Evolutionary conservation across 2,888 invertebrate genomes (phyloP), one percentile per base, ranked within the genome.

Genomic region (Drosophila ochracea): DNA sequence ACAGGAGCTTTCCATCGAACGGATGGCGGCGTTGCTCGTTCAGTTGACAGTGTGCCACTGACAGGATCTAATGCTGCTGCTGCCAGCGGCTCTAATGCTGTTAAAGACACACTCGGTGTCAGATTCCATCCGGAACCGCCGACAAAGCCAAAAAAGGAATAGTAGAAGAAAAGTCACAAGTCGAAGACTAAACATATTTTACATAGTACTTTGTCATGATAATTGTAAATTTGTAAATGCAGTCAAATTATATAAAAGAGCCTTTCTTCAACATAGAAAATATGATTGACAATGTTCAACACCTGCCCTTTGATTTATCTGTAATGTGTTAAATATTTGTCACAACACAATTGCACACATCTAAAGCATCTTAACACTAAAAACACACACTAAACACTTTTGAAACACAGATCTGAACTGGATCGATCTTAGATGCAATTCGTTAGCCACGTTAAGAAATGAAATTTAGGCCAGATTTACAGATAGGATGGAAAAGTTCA

Each of bases 21-120:
- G 10, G 77, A 59, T 21, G 76, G 66, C 1, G 73, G 76, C 10
- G 63, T 21, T 19, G n/a, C n/a, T 4, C 55, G 28, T n/a, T 37
- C 37, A n/a, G 28, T 25, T 9, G 47, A 21, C 47, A 28, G 10
- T 28, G 50, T 25, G 6, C 33, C 13, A 21, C 13, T 10, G 9
- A 3, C 33, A 19, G 25, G 47, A 4, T 16, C 47, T 25, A 47
- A 16, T 16, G 25, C 25, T 25, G 16, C 4, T 25, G 47, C 25
- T 16, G 4, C 47, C 47, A 47, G 13, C 9, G 4, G 4, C 25
- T 16, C 47, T 4, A 25, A 25, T 25, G 21, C 21, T 47, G 9
- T 4, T 16, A 21, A 25, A 16, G 47, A 25, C 2, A 7, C 43
- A n/a, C 5, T 9, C 4, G 28, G 19, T 0, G 28, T 50, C 19